A percentile compares a stretch with the other conserved stretches of the same genome.
Conservation (phyloP, 2,797 vertebrate species). For the Chelon auratus region DNA sequence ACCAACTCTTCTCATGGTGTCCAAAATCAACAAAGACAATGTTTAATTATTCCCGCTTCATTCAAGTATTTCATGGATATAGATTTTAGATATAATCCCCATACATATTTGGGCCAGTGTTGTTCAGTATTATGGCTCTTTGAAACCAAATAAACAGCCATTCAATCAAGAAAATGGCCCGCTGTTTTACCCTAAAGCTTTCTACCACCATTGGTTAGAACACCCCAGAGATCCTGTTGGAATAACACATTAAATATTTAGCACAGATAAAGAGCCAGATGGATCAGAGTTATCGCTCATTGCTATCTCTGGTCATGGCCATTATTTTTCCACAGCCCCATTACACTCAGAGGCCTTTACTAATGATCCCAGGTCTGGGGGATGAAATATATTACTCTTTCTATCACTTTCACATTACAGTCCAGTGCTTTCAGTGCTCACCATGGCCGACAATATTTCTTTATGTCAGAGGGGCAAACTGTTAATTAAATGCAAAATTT, state of each 20-base stretch:
- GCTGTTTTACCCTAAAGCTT: constrained; percentile 76
- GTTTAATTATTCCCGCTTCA: constrained; percentile 29
- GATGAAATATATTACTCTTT: constrained; percentile 79
- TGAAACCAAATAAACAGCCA: constrained; percentile 75
- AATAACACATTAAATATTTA: constrained; percentile 86
- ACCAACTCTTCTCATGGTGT: constrained; percentile 1
- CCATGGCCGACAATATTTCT: constrained; percentile 57
- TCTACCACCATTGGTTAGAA: constrained; percentile 73
- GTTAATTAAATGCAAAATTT: constrained; percentile 62
- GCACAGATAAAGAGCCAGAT: constrained; percentile 82
- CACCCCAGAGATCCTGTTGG: constrained; percentile 76
- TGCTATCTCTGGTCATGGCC: constrained; percentile 82
- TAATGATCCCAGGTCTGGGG: constrained; percentile 79
- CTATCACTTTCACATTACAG: constrained; percentile 76
- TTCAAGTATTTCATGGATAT: constrained; percentile 35
- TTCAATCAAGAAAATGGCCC: constrained; percentile 72
- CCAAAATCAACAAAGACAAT: constrained; percentile 16
- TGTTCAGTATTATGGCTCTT: constrained; percentile 40
- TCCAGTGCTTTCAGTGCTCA: constrained; percentile 60
- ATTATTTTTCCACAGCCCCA: constrained; percentile 83
- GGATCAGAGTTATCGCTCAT: constrained; percentile 84
- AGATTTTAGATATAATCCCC: constrained; percentile 30
- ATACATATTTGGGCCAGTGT: constrained; percentile 43
- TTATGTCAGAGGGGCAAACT: constrained; percentile 55
- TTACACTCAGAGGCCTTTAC: constrained; percentile 81